Percentiles rank a stretch among this genome's conserved stretches.
Evolutionary conservation across 2,888 invertebrate genomes (phyloP).

Genomic region (Nephrotoma flavescens): DNA sequence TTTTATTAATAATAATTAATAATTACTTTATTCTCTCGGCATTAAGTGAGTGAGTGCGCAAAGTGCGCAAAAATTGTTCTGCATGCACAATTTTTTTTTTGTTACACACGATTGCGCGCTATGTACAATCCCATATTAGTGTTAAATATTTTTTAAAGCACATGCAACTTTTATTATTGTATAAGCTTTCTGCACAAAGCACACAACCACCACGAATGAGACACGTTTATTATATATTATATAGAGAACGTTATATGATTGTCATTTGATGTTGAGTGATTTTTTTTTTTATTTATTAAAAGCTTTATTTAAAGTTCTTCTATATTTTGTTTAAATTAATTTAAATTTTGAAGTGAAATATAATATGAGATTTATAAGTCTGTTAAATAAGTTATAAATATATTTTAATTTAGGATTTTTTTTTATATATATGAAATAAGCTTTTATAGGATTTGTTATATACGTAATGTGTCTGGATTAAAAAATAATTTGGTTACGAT

Average conservation of each 20-base stretch:
- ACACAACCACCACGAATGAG: not conserved
- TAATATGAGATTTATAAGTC: not conserved
- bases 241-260: not conserved
- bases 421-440: not conserved
- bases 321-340: conserved; percentile 3
- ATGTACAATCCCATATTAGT: not conserved
- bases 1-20: not conserved
- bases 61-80: not conserved
- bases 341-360: not conserved
- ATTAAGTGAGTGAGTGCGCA: not conserved
- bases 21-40: not conserved
- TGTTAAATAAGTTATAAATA: not conserved
- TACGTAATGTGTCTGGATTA: not conserved
- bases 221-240: not conserved
- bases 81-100: not conserved
- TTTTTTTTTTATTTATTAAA: not conserved
- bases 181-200: not conserved
- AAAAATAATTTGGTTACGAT: not conserved
- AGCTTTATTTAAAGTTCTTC: not conserved
- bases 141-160: not conserved
- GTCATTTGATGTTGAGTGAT: conserved; percentile 2
- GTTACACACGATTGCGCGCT: not conserved
- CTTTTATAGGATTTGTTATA: not conserved
- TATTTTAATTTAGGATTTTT: not conserved
- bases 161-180: not conserved